phyloP scores from a whole-genome alignment of 2,113 vertebrate species.

The Capreolus pygargus region DNA sequence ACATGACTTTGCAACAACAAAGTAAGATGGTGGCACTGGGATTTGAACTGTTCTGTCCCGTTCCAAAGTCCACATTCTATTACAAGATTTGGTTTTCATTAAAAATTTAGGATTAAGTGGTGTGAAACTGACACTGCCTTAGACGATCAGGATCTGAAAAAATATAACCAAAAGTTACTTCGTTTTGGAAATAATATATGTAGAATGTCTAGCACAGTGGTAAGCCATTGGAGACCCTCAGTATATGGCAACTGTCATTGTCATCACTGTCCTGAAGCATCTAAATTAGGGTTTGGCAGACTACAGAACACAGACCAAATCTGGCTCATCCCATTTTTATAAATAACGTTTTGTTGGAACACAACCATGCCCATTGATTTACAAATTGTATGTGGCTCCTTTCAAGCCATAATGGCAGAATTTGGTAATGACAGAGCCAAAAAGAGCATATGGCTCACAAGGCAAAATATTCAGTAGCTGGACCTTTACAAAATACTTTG shows the following conservation, averaged over 20 bases:
- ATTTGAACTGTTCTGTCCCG: neutral
- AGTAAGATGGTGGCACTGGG: neutral
- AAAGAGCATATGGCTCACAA: neutral
- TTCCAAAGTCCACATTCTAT: neutral
- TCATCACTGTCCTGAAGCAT: neutral
- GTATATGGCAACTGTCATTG: neutral
- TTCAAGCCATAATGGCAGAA: neutral
- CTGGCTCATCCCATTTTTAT: neutral
- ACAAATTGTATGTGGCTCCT: neutral
- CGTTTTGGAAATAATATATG: neutral
- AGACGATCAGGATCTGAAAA: neutral
- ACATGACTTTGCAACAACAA: neutral
- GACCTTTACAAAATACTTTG: neutral
- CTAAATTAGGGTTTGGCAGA: neutral
- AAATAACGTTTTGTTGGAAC: conserved; percentile 16
- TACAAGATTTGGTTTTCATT: neutral
- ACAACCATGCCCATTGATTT: neutral
- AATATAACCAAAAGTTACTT: neutral
- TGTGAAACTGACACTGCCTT: neutral
- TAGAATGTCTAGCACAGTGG: neutral
- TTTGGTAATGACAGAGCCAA: neutral
- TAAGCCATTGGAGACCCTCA: neutral
- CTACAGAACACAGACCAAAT: neutral
- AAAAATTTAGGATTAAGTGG: neutral
- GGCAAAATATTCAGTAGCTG: neutral